Base-by-base conservation (phyloP, 2,113 vertebrate genomes). In the Channa maculata region DNA sequence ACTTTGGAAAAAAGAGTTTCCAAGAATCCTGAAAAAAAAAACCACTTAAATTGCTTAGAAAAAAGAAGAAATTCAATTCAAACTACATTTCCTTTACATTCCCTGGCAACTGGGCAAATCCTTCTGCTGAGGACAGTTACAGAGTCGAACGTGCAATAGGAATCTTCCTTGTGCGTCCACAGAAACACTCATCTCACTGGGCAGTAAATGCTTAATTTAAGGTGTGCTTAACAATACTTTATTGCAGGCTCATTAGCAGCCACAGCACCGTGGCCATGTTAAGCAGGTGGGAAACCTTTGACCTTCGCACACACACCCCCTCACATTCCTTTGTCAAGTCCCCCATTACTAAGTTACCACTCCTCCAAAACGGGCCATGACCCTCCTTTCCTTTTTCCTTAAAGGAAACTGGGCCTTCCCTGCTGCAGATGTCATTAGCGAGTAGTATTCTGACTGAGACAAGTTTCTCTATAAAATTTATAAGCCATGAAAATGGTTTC, bases 391-490 rank as follows among this genome's bases (percentile, higher is more conserved):
- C 63, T 12, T 46, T 67, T 59, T 71, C 53, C 64, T 68, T 34
- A 8, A 43, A 54, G 76, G 55, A 39, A 76, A 39, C 46, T 14
- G 50, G 73, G 51, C 58, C 58, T 85, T 76, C 73, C 65, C 51
- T 49, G 55, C 80, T 92, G 95, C 91, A 94, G 93, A 95, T 93
- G 92, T 93, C 94, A 93, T 93, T 93, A 89, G 73, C 54, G 44
- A 93, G 78, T 63, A 85, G 93, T 91, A 86, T 90, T 66, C 81
- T 68, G 72, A 79, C 84, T 83, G 37, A 87, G 85, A 80, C 82
- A 82, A 86, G 89, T 88, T 85, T 89, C 64, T 88, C 85, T 76
- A 85, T 94, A 86, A 95, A 92, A 91, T 94, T 91, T 95, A 94
- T 90, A 86, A 89, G 92, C 84, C 92, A 86, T 95, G 94, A 91